A percentile compares a stretch with the other conserved stretches of the same genome.
Evolutionary conservation across 2,888 invertebrate species (phyloP).

Genomic region (Urechis unicinctus): DNA sequence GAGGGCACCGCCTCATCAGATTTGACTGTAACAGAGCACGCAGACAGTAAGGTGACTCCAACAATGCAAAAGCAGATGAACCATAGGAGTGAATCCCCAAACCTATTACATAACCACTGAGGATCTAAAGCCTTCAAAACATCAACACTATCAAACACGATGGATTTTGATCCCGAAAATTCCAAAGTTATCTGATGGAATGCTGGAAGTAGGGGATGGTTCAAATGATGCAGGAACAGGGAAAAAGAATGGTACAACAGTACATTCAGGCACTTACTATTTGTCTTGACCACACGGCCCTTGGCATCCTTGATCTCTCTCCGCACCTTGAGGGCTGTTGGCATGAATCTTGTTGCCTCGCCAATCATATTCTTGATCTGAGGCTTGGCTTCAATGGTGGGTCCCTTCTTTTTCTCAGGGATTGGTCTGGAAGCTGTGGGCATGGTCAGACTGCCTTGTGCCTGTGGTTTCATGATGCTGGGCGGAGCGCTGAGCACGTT

Average conservation of each 20-base stretch:
- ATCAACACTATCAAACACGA: too few species aligned
- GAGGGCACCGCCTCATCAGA: slow-evolving; percentile 4
- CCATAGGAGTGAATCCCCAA: too few species aligned
- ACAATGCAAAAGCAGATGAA: too few species aligned
- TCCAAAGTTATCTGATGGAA: too few species aligned
- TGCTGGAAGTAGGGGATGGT: too few species aligned
- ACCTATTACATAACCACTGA: too few species aligned
- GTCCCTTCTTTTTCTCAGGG: slow-evolving; percentile 34
- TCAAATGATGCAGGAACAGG: too few species aligned
- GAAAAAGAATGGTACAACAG: too few species aligned
- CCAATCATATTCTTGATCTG: slow-evolving; percentile 65
- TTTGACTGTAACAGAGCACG: neutral
- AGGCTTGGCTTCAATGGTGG: slow-evolving; percentile 92
- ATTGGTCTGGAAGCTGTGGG: neutral
- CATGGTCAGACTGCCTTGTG: slow-evolving; percentile 9
- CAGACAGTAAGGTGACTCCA: neutral
- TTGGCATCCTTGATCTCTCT: slow-evolving; percentile 60
- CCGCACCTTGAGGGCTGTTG: slow-evolving; percentile 85
- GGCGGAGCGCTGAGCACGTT: slow-evolving; percentile 77
- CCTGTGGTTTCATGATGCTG: slow-evolving; percentile 65
- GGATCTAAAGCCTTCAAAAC: too few species aligned
- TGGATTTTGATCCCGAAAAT: too few species aligned
- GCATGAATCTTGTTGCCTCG: slow-evolving; percentile 92
- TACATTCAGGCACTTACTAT: slow-evolving; percentile 1
- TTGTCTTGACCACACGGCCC: slow-evolving; percentile 23